These are phyloP conservation scores for Sigmodon hispidus DNA, from an alignment of 2,113 vertebrate species.

Conservation along the genomic window DNA sequence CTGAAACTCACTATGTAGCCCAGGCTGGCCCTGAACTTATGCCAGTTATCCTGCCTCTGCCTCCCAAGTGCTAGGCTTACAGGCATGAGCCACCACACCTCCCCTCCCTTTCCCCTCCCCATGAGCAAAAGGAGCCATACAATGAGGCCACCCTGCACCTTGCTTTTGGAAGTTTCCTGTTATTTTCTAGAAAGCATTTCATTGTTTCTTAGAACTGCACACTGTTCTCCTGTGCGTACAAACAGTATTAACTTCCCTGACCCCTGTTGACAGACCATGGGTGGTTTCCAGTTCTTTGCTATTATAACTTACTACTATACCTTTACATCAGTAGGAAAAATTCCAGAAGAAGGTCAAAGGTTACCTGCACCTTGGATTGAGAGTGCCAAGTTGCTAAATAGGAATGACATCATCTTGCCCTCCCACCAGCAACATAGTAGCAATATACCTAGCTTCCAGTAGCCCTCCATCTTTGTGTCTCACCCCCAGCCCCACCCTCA, in stretches of 20 bases:
- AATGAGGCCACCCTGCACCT: not conserved
- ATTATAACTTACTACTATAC: not conserved
- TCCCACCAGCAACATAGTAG: not conserved
- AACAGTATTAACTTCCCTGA: not conserved
- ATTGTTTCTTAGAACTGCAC: not conserved
- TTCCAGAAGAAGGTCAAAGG: not conserved
- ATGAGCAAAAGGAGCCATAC: not conserved
- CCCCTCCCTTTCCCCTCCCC: not conserved
- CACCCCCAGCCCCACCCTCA: not conserved
- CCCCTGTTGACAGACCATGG: not conserved
- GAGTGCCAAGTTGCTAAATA: too few species aligned
- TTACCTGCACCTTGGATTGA: not conserved
- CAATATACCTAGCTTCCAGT: not conserved
- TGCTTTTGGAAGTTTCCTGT: conserved; percentile 14
- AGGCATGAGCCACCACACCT: not conserved
- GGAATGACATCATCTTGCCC: not conserved
- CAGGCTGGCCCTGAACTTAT: not conserved
- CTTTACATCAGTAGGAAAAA: not conserved
- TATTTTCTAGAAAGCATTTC: not conserved
- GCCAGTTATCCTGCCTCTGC: not conserved
- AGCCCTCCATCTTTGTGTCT: not conserved
- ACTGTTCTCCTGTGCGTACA: not conserved
- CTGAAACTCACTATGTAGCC: not conserved
- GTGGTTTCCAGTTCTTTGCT: conserved; percentile 45
- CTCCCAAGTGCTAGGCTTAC: not conserved